Evolutionary conservation across 2,888 invertebrate genomes (phyloP).

Genomic region (Polydrusus pterygomalis): DNA sequence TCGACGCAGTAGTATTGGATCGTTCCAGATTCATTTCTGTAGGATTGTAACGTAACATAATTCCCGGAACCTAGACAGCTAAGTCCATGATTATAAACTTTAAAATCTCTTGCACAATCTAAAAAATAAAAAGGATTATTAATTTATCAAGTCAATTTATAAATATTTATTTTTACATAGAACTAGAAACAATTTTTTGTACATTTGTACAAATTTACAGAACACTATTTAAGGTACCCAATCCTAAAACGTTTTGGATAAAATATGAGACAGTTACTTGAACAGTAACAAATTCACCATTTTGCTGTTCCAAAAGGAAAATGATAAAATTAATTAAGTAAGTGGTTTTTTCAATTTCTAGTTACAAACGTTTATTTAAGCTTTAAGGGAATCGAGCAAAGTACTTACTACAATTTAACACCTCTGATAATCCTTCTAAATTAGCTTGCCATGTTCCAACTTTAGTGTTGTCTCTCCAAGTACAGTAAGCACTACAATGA

Average conservation of each 20-base stretch:
- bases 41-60: slow-evolving; percentile 75
- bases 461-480: slow-evolving; percentile 76
- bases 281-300: no score
- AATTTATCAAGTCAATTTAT: neutral
- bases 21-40: slow-evolving; percentile 60
- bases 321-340: no score
- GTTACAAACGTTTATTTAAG: no score
- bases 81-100: slow-evolving; percentile 73
- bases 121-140: neutral
- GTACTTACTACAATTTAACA: slow-evolving; percentile 78
- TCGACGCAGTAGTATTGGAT: slow-evolving; percentile 77
- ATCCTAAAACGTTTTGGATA: no score
- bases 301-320: no score
- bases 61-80: slow-evolving; percentile 76
- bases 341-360: no score
- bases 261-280: no score
- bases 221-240: no score
- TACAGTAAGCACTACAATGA: slow-evolving; percentile 75
- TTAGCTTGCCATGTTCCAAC: slow-evolving; percentile 75
- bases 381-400: neutral
- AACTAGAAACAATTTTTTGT: no score
- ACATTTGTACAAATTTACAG: no score
- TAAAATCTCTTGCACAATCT: slow-evolving; percentile 78
- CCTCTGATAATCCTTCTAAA: slow-evolving; percentile 66
- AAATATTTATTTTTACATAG: neutral